Percentiles rank a stretch among this genome's conserved stretches.
phyloP scores from a whole-genome alignment of 2,797 vertebrate species.

The Danionella dracula region DNA sequence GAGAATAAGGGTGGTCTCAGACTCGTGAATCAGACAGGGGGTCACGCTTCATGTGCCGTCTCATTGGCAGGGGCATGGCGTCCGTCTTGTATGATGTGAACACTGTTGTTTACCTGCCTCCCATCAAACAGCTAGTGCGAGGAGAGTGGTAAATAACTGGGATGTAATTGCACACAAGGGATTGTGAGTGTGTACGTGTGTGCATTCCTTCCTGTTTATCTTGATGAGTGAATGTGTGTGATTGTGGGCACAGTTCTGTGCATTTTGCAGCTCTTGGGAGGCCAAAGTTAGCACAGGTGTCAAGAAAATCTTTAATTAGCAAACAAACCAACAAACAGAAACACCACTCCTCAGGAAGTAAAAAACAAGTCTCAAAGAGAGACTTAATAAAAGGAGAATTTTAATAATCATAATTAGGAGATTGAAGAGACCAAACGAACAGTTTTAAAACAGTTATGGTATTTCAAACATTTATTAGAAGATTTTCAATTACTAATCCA shows the following conservation, averaged over 20 bases:
- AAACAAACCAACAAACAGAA: slow-evolving; percentile 67
- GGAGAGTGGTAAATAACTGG: slow-evolving; percentile 60
- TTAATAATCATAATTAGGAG: slow-evolving; percentile 28
- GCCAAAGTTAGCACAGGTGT: slow-evolving; percentile 62
- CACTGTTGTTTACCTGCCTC: slow-evolving; percentile 60
- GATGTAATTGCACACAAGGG: slow-evolving; percentile 74
- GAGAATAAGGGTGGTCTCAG: not conserved
- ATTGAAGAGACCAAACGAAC: not conserved
- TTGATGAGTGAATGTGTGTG: slow-evolving; percentile 52
- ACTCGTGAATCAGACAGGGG: slow-evolving; percentile 7
- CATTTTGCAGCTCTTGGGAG: slow-evolving; percentile 51
- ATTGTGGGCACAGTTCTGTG: slow-evolving; percentile 52
- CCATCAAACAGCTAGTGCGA: slow-evolving; percentile 53
- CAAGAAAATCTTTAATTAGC: slow-evolving; percentile 67
- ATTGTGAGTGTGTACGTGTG: slow-evolving; percentile 35
- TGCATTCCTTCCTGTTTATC: slow-evolving; percentile 37
- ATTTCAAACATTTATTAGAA: too few species aligned
- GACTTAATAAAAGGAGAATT: slow-evolving; percentile 6
- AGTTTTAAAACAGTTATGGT: too few species aligned
- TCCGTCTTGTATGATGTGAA: slow-evolving; percentile 34
- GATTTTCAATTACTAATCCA: too few species aligned
- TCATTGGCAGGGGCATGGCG: slow-evolving; percentile 11
- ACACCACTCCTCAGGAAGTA: slow-evolving; percentile 33
- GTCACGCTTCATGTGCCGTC: slow-evolving; percentile 25
- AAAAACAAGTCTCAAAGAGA: slow-evolving; percentile 14